phyloP scores from a whole-genome alignment of 2,888 invertebrate species.

The Limnephilus lunatus region DNA sequence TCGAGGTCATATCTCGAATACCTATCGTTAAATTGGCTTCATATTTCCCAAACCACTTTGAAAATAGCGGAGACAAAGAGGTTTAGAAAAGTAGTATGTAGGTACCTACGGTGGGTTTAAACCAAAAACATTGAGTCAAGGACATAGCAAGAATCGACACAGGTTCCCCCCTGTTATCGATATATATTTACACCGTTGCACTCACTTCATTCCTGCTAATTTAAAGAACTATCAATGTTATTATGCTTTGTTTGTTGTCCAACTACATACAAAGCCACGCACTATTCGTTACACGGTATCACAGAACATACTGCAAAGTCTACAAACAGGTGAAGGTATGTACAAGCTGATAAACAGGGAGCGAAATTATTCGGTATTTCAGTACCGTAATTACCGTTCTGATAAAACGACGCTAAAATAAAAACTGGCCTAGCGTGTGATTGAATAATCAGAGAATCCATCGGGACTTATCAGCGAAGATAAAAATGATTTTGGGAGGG shows the following conservation, averaged over 20 bases:
- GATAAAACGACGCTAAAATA: constrained; percentile 32
- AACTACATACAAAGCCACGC: background rate
- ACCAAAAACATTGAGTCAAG: constrained; percentile 13
- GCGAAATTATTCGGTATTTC: background rate
- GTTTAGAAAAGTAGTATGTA: background rate
- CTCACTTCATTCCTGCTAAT: background rate
- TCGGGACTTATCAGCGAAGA: constrained; percentile 44
- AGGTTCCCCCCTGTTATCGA: background rate
- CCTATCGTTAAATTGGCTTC: background rate
- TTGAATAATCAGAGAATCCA: constrained; percentile 33
- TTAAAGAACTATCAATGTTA: background rate
- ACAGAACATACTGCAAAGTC: background rate
- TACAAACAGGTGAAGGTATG: no score
- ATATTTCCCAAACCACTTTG: background rate
- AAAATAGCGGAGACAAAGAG: background rate
- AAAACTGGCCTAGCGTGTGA: constrained; percentile 26
- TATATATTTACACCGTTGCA: constrained; percentile 18
- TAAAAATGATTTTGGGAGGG: background rate
- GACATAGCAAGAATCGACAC: background rate
- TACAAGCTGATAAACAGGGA: background rate
- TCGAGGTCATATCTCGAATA: background rate
- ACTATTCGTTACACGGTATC: background rate
- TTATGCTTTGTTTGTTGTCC: background rate
- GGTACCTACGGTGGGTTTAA: constrained; percentile 34
- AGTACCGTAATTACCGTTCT: constrained; percentile 13